Evolutionary conservation across 2,888 invertebrate species (phyloP).

Genomic region (Rhaphigaster nebulosa): DNA sequence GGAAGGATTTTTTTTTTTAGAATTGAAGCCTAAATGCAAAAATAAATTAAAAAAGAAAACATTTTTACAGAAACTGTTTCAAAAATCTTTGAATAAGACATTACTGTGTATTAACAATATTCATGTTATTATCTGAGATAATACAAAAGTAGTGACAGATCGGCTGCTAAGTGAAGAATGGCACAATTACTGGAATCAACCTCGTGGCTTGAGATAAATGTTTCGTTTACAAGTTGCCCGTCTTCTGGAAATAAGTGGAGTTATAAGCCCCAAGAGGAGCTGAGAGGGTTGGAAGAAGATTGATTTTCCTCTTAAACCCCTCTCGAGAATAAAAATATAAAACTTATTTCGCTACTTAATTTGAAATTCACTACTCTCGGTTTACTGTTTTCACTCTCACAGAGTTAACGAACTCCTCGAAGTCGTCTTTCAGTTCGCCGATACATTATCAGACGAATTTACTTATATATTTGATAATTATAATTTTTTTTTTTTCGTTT

Average conservation of each 20-base stretch:
- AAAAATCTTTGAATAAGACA: no score
- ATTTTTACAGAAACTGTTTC: no score
- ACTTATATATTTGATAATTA: no score
- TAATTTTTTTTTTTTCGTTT: no score
- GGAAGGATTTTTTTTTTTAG: neutral
- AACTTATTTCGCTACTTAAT: slow-evolving; percentile 1
- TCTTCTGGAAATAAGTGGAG: neutral
- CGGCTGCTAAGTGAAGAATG: neutral
- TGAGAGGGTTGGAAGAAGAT: neutral
- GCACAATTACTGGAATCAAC: neutral
- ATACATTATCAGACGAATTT: neutral
- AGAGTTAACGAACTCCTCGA: neutral
- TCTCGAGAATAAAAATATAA: neutral
- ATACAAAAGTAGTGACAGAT: neutral
- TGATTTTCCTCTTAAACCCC: neutral
- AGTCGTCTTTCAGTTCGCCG: neutral
- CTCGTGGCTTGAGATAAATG: neutral
- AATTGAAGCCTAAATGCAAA: no score
- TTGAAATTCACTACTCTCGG: neutral
- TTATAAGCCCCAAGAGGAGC: neutral
- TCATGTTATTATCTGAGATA: no score
- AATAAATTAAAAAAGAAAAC: no score
- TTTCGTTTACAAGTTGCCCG: neutral
- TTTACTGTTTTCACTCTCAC: neutral
- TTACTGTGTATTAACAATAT: no score